phyloP scores from a whole-genome alignment of 2,888 invertebrate genomes.

The Alitta virens region DNA sequence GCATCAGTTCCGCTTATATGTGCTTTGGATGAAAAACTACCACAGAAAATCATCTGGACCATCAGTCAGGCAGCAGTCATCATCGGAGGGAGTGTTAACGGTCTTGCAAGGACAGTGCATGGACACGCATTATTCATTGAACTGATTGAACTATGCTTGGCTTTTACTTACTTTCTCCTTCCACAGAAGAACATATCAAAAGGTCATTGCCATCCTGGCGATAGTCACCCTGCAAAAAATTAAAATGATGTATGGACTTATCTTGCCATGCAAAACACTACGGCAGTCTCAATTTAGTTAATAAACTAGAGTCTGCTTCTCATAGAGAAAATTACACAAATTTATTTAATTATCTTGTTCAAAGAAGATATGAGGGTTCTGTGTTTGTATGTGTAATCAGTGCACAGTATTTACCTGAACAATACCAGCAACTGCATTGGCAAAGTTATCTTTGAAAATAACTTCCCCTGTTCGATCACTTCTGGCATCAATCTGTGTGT shows the following conservation, averaged over 20 bases:
- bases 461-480: slow-evolving; percentile 73
- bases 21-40: too few relatives aligned
- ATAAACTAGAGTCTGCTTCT: too few relatives aligned
- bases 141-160: too few relatives aligned
- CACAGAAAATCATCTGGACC: too few relatives aligned
- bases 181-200: slow-evolving; percentile 76
- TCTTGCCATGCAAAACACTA: too few relatives aligned
- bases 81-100: too few relatives aligned
- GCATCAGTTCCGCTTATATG: neutral
- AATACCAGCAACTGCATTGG: slow-evolving; percentile 74
- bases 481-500: slow-evolving; percentile 68
- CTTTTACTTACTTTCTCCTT: slow-evolving; percentile 79
- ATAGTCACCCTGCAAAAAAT: slow-evolving; percentile 68
- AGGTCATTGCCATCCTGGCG: slow-evolving; percentile 75
- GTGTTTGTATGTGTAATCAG: neutral
- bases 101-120: too few relatives aligned
- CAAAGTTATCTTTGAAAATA: slow-evolving; percentile 73
- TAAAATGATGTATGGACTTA: too few relatives aligned
- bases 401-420: slow-evolving; percentile 60
- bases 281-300: too few relatives aligned
- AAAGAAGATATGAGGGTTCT: neutral
- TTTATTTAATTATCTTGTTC: neutral
- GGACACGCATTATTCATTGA: too few relatives aligned
- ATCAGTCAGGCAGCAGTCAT: too few relatives aligned
- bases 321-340: too few relatives aligned